phyloP scores from a whole-genome alignment of 2,888 invertebrate species.

The Apotomis turbidana region DNA sequence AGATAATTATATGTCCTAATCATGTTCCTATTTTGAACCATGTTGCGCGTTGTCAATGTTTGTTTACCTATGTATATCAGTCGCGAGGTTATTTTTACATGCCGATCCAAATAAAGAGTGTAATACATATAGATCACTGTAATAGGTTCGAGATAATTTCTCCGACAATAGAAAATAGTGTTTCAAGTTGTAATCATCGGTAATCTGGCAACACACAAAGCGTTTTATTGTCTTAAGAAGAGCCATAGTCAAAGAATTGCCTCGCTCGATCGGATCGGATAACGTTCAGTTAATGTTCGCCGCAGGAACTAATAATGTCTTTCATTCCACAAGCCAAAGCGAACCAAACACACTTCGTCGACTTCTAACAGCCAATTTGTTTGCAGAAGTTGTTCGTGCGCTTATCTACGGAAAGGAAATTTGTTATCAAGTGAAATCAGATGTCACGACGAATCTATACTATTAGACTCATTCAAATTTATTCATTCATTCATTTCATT shows the following conservation, averaged over 20 bases:
- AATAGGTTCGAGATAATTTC: background rate
- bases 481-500: too few species aligned
- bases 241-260: constrained; percentile 25
- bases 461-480: too few species aligned
- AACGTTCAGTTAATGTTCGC: constrained; percentile 35
- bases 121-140: background rate
- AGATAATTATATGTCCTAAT: too few species aligned
- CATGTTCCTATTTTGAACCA: too few species aligned
- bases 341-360: constrained; percentile 21
- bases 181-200: constrained; percentile 3
- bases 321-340: background rate
- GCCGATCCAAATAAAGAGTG: too few species aligned
- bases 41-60: too few species aligned
- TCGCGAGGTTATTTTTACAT: too few species aligned
- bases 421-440: background rate
- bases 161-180: background rate
- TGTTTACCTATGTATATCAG: too few species aligned
- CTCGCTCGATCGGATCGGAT: constrained; percentile 21
- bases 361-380: constrained; percentile 27
- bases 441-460: too few species aligned
- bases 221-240: constrained; percentile 33
- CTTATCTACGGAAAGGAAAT: constrained; percentile 21
- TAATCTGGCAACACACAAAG: constrained; percentile 29
- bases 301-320: constrained; percentile 25
- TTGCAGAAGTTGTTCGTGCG: constrained; percentile 19